These are phyloP conservation scores for Misgurnus anguillicaudatus DNA, from an alignment of 2,113 vertebrate species.

Conservation along the genomic window DNA sequence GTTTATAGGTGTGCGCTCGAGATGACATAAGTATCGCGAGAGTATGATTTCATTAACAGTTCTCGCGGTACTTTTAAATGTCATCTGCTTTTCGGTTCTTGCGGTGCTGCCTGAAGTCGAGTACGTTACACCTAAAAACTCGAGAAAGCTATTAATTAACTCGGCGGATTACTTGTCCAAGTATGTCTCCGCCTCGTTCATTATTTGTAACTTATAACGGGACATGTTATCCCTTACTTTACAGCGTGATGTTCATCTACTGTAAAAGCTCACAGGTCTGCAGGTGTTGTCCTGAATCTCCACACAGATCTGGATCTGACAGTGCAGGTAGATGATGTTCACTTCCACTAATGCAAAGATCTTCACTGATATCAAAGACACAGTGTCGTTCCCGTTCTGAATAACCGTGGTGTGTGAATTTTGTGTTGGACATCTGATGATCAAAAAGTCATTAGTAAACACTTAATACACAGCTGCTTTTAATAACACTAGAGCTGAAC, in stretches of 20 bases:
- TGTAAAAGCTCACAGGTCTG: constrained; percentile 73
- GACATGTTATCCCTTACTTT: no score
- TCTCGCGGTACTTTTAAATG: no score
- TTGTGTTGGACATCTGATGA: constrained; percentile 79
- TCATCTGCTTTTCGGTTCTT: no score
- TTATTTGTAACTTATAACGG: no score
- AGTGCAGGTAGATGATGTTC: constrained; percentile 85
- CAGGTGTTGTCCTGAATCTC: constrained; percentile 72
- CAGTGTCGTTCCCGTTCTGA: constrained; percentile 82
- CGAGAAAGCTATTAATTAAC: no score
- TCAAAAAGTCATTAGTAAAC: neutral
- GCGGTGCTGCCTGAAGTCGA: no score
- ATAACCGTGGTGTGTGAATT: constrained; percentile 75
- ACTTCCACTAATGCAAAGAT: constrained; percentile 83
- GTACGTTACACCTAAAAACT: no score
- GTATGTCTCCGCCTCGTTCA: no score
- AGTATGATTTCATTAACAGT: no score
- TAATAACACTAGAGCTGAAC: neutral
- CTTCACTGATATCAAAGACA: constrained; percentile 80
- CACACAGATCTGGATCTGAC: constrained; percentile 82
- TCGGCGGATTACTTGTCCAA: no score
- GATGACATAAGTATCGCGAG: no score
- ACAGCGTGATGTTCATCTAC: neutral
- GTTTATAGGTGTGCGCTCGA: no score
- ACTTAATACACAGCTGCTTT: neutral